These are phyloP conservation scores for Saxidomus purpurata DNA, from an alignment of 1,140 invertebrate genomes.

Conservation along the genomic window DNA sequence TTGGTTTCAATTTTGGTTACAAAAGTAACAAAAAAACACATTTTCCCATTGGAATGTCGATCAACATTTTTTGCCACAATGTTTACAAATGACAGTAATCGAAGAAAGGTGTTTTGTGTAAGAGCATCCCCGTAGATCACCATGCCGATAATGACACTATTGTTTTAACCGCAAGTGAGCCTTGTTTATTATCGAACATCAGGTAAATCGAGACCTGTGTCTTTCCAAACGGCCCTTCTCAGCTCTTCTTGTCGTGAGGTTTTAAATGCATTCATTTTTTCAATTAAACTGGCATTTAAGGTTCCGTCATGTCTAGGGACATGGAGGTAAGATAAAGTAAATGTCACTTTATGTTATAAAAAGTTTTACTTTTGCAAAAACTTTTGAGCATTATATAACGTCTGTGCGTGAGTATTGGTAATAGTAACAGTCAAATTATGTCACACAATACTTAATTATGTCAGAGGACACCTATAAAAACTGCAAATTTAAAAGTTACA, in stretches of 20 bases:
- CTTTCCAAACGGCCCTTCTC: background rate
- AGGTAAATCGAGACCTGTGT: background rate
- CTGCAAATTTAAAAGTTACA: background rate
- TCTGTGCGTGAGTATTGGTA: background rate
- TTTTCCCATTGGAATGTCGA: background rate
- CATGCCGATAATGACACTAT: background rate
- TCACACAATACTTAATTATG: background rate
- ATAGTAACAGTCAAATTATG: background rate
- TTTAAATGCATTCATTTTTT: too few species aligned
- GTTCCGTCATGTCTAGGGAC: too few species aligned
- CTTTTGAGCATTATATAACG: too few species aligned
- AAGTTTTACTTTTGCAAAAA: too few species aligned
- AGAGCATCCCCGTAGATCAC: background rate
- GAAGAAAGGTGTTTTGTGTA: constrained; percentile 13
- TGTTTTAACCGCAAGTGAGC: background rate
- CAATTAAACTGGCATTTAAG: too few species aligned
- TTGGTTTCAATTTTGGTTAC: background rate
- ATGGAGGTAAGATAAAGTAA: too few species aligned
- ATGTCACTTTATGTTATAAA: too few species aligned
- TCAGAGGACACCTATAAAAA: background rate
- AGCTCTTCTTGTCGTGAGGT: too few species aligned
- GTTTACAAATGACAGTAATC: constrained; percentile 21
- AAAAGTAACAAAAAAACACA: constrained; percentile 12
- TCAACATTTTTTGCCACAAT: background rate
- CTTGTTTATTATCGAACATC: constrained; percentile 27